phyloP scores from a whole-genome alignment of 1,140 invertebrate genomes.

The Ganaspis sp. region DNA sequence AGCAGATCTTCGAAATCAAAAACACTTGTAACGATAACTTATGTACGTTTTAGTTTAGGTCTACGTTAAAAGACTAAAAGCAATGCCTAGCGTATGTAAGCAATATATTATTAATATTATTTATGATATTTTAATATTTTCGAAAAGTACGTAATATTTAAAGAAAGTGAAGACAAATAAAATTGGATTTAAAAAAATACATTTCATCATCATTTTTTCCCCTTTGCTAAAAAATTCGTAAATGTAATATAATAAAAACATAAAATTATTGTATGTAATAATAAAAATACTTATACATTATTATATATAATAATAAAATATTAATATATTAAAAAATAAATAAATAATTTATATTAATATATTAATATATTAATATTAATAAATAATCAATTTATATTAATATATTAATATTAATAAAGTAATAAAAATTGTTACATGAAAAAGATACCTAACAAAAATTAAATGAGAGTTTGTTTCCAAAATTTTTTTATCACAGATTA shows the following conservation, averaged over 20 bases:
- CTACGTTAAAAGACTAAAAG: slow-evolving; percentile 71
- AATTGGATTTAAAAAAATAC: slow-evolving; percentile 43
- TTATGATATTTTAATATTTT: slow-evolving; percentile 72
- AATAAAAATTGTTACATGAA: slow-evolving; percentile 1
- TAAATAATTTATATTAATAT: too few species aligned
- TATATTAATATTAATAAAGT: too few species aligned
- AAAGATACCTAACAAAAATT: not conserved
- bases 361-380: too few species aligned
- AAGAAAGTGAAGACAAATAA: slow-evolving; percentile 63
- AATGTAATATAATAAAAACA: too few species aligned
- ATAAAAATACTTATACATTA: too few species aligned
- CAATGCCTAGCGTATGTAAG: slow-evolving; percentile 65
- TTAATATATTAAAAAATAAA: too few species aligned
- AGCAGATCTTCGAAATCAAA: not conserved
- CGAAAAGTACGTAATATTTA: slow-evolving; percentile 62
- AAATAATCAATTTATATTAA: too few species aligned
- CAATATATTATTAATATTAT: slow-evolving; percentile 66
- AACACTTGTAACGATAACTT: slow-evolving; percentile 42
- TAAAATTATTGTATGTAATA: too few species aligned
- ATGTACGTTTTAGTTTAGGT: slow-evolving; percentile 61
- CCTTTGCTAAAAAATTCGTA: not conserved
- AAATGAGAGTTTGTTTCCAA: not conserved
- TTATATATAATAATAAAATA: too few species aligned
- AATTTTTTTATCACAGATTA: slow-evolving; percentile 58
- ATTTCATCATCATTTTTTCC: not conserved